Conservation (phyloP, 2,888 invertebrate genomes). For the Cantharis flavilabris region DNA sequence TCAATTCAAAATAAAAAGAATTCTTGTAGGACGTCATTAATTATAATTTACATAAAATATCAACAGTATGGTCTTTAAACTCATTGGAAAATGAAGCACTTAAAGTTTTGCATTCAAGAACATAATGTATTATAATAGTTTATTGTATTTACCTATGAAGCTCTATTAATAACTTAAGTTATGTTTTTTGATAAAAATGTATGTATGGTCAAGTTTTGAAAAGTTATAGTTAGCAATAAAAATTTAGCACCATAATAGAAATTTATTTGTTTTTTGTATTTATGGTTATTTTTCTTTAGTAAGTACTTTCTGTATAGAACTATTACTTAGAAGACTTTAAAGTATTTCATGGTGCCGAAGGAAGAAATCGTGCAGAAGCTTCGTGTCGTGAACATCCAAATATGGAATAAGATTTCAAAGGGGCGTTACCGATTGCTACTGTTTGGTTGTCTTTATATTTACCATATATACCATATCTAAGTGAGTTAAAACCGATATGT, state of each 20-base stretch:
- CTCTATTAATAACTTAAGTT: too few species aligned
- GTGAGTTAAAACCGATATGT: neutral
- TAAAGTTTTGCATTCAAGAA: neutral
- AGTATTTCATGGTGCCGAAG: constrained; percentile 38
- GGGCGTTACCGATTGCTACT: constrained; percentile 40
- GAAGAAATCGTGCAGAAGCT: constrained; percentile 35
- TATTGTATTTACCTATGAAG: too few species aligned
- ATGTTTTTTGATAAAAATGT: too few species aligned
- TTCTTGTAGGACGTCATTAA: neutral
- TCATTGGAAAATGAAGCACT: neutral
- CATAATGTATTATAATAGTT: too few species aligned
- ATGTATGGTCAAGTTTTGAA: too few species aligned
- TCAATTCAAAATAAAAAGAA: neutral
- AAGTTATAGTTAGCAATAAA: neutral
- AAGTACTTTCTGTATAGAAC: constrained; percentile 27
- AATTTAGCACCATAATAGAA: neutral
- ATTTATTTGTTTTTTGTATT: neutral
- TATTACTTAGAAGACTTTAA: constrained; percentile 32
- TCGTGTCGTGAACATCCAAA: constrained; percentile 40
- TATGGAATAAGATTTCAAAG: constrained; percentile 39
- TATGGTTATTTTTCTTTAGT: neutral
- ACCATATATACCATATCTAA: constrained; percentile 20
- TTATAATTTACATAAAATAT: neutral
- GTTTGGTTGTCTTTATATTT: constrained; percentile 39
- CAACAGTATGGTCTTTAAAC: neutral